Evolutionary conservation across 2,797 vertebrate genomes (phyloP), one percentile per base, ranked within the genome.

Genomic region (Pangasius krempfi): DNA sequence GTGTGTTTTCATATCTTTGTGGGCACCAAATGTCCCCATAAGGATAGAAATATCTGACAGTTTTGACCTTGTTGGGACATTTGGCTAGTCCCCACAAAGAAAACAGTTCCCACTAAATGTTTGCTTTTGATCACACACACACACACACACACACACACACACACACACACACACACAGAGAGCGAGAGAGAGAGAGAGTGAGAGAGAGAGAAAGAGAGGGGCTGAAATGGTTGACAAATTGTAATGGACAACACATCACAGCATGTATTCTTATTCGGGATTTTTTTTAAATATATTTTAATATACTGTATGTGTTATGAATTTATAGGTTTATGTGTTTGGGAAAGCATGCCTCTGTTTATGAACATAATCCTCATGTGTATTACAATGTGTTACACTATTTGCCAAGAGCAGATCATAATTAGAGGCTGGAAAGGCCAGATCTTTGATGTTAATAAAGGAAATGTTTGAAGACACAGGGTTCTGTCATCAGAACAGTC

Each of bases 361-460:
- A 44, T 82, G 20, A 60, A 60, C 22, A 62, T 40, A 14, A 25
- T 82, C 79, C 33, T 44, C 33, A 6, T 82, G 10, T 40, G 60
- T 83, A 25, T 27, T n/a, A 64, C 25, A 64, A 37, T 64, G 58
- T 83, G 60, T 84, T 66, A 84, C 40, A 20, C 25, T 16, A 47
- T n/a, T 14, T 64, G 82, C 91, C 88, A 66, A 89, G 89, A 91
- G 91, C 93, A 93, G 90, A 86, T 25, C 20, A 62, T 82, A 82
- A 82, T 82, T 82, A 82, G 58, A 47, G 75, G n/a, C 54, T 83
- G 86, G 90, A 80, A 88, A 91, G 90, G 89, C 44, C 86, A 79
- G 89, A 82, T 90, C 93, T 95, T 94, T 95, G 93, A 96, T 94
- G 92, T 92, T 93, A 93, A 94, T 93, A 89, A 93, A 89, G 88